Percentiles rank a stretch among this genome's conserved stretches.
Conservation (phyloP, 2,888 invertebrate genomes). For the Melipona beecheii region DNA sequence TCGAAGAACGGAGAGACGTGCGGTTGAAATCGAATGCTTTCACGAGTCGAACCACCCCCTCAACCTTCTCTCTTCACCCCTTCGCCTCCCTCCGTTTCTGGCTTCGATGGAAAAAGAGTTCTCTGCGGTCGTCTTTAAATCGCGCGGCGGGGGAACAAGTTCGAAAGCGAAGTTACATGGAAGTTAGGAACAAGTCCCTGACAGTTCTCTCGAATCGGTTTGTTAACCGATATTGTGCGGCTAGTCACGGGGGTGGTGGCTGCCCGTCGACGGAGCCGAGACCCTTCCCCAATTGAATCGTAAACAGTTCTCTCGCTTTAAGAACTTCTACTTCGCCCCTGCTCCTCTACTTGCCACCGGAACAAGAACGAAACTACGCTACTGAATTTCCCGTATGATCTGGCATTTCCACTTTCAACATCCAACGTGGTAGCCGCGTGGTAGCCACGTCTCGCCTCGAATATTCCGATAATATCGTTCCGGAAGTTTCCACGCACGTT, state of each 20-base stretch:
- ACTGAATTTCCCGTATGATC: too few relatives aligned
- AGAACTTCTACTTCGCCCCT: constrained; percentile 16
- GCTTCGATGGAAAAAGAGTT: constrained; percentile 43
- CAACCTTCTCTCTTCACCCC: too few relatives aligned
- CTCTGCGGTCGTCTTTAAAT: constrained; percentile 54
- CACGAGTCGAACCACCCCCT: constrained; percentile 39
- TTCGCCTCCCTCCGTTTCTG: too few relatives aligned
- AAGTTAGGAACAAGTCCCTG: constrained; percentile 39
- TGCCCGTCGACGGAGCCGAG: not conserved
- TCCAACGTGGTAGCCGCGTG: too few relatives aligned
- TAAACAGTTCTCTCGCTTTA: constrained; percentile 27
- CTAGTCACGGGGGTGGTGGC: constrained; percentile 21
- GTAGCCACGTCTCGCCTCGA: not conserved
- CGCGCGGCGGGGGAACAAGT: constrained; percentile 23
- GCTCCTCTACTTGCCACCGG: too few relatives aligned
- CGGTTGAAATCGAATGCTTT: constrained; percentile 64
- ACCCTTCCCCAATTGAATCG: constrained; percentile 28
- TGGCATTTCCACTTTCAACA: too few relatives aligned
- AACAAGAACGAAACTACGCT: too few relatives aligned
- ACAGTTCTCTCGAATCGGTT: constrained; percentile 46
- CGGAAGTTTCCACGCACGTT: too few relatives aligned
- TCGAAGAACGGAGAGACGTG: constrained; percentile 4
- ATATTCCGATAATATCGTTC: too few relatives aligned
- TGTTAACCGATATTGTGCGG: constrained; percentile 56
- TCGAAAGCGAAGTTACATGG: constrained; percentile 29